Percentiles rank a stretch among this genome's conserved stretches.
phyloP scores from a whole-genome alignment of 2,888 invertebrate species.

The Tethea ocularis region DNA sequence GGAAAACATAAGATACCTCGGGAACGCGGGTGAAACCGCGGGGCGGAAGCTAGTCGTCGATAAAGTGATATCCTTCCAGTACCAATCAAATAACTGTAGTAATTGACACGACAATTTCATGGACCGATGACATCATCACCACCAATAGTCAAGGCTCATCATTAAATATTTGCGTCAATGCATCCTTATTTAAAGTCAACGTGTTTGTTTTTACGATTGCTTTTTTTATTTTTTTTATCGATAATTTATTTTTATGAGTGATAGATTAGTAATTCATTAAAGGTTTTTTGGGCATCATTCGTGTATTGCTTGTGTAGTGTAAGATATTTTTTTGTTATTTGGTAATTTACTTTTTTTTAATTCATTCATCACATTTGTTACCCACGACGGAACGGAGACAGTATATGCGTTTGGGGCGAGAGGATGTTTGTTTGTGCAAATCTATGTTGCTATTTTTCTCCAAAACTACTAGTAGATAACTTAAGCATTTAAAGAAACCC shows the following conservation, averaged over 20 bases:
- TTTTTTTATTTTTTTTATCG: conserved; percentile 17
- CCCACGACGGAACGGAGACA: too few relatives aligned
- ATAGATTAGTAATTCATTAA: conserved; percentile 7
- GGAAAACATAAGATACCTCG: too few relatives aligned
- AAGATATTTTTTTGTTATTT: background rate
- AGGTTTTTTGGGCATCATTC: background rate
- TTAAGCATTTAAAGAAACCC: too few relatives aligned
- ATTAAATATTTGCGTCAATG: conserved; percentile 21
- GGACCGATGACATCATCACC: conserved; percentile 54
- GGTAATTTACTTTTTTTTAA: too few relatives aligned
- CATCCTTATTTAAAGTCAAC: conserved; percentile 28
- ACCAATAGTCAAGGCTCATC: conserved; percentile 50
- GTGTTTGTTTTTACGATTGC: conserved; percentile 29
- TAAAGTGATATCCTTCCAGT: too few relatives aligned
- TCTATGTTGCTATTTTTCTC: too few relatives aligned
- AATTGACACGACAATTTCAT: conserved; percentile 44
- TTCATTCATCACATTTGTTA: too few relatives aligned
- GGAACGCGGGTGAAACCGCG: too few relatives aligned
- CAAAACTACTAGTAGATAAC: too few relatives aligned
- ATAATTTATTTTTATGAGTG: conserved; percentile 13
- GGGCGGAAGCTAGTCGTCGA: too few relatives aligned
- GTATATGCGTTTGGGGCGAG: too few relatives aligned
- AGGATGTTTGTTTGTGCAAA: too few relatives aligned
- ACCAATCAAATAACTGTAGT: background rate
- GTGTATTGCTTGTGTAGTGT: background rate